phyloP scores from a whole-genome alignment of 1,140 invertebrate species.

The Drosophila pseudoananassae region DNA sequence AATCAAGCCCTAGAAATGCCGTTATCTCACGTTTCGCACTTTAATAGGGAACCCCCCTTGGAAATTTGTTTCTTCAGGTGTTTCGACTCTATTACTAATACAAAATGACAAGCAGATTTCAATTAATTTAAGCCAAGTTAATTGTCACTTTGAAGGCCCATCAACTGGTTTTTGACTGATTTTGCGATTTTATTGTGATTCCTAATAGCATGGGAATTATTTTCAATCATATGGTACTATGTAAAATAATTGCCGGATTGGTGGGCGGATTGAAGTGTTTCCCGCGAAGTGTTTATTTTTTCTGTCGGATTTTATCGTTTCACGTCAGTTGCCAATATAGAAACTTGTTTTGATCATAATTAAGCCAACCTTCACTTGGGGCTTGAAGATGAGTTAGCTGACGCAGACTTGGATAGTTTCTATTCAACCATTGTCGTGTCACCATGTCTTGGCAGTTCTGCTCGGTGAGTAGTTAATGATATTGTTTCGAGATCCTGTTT shows the following conservation, averaged over 20 bases:
- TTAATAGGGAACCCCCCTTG: not conserved
- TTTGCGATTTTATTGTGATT: conserved; percentile 22
- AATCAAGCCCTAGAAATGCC: not conserved
- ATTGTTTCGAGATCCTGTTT: not conserved
- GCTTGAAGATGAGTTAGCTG: conserved; percentile 16
- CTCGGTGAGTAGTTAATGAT: conserved; percentile 12
- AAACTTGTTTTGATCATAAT: conserved; percentile 55
- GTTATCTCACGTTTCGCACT: conserved; percentile 3
- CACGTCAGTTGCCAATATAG: conserved; percentile 6
- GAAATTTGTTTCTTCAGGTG: conserved; percentile 14
- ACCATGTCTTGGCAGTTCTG: conserved; percentile 27
- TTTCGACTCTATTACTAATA: conserved; percentile 3
- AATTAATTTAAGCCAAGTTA: conserved; percentile 26
- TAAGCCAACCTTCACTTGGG: conserved; percentile 19
- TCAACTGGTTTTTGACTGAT: conserved; percentile 21
- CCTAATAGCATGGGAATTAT: conserved; percentile 21
- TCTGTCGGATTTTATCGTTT: conserved; percentile 4
- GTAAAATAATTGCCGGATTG: conserved; percentile 9
- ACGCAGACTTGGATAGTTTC: conserved; percentile 25
- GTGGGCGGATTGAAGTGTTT: conserved; percentile 27
- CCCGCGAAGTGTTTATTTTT: not conserved
- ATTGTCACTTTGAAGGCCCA: conserved; percentile 32
- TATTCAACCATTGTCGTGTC: conserved; percentile 32
- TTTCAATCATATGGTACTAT: conserved; percentile 4
- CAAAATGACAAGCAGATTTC: conserved; percentile 11